A percentile compares a stretch with the other conserved stretches of the same genome.
phyloP scores from a whole-genome alignment of 2,797 vertebrate genomes.

The Sylvilagus floridanus region DNA sequence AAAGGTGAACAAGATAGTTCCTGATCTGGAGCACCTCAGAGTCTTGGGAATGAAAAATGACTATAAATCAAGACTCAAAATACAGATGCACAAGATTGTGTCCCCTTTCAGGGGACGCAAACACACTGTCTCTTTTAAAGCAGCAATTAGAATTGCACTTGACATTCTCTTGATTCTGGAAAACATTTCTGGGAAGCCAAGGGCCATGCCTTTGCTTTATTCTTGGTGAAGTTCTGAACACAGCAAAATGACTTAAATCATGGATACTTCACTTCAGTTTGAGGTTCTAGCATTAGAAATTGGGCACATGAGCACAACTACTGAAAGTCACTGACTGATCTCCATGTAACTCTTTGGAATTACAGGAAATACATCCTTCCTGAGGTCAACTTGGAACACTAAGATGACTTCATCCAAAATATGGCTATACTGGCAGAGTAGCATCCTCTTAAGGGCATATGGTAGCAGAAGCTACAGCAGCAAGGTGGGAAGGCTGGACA shows the following conservation, averaged over 20 bases:
- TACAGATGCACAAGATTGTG: neutral
- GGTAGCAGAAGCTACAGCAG: neutral
- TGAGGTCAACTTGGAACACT: neutral
- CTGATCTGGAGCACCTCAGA: neutral
- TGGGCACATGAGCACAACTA: neutral
- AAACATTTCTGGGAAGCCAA: neutral
- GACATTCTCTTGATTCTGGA: neutral
- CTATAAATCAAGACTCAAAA: neutral
- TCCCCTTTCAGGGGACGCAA: neutral
- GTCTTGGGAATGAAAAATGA: constrained; percentile 35
- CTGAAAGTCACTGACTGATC: neutral
- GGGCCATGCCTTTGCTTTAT: neutral
- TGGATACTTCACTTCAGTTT: constrained; percentile 21
- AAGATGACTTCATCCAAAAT: neutral
- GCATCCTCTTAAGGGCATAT: neutral
- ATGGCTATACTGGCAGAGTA: neutral
- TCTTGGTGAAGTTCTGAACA: neutral
- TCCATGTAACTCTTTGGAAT: neutral
- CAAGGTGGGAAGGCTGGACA: neutral
- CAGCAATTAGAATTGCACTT: neutral
- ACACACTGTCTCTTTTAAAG: neutral
- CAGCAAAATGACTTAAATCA: constrained; percentile 54
- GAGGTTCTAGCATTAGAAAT: neutral
- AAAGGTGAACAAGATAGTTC: neutral
- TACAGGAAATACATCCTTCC: neutral